Evolutionary conservation across 2,888 invertebrate genomes (phyloP), one percentile per base, ranked within the genome.

Genomic region (Spilarctia lutea): DNA sequence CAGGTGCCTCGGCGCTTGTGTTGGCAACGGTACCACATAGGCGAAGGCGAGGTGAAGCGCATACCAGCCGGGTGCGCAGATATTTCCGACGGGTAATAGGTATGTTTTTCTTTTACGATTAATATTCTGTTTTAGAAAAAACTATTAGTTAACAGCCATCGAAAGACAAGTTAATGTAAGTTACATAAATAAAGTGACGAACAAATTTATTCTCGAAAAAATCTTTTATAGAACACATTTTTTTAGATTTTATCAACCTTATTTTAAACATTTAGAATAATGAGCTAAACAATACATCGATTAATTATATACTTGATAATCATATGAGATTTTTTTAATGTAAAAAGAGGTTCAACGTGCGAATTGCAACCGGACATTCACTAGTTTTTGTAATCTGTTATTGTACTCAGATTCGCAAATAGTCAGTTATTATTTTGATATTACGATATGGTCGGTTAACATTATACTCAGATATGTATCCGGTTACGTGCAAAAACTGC

Each of bases 321-420:
- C 60, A 71, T 76, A 68, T 70, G 71, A 70, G 79, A 79, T 35
- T 80, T 83, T 75, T 83, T 75, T 78, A 65, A 63, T 16, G 20
- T 73, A 73, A 75, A 56, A 73, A 71, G 72, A 77, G 78, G 75
- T 81, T 83, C 82, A 81, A 81, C 76, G 81, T 83, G 82, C 82
- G 75, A 83, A 75, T 56, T 39, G 71, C 66, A 66, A 63, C 74
- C 79, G 83, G 79, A 73, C 75, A 77, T 73, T 80, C 73, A 45
- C 70, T 72, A 65, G 2, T 80, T 81, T 83, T 80, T 83, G 71
- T 79, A 76, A 65, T 71, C 30, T 65, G 69, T 75, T 69, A 77
- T 78, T 82, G 76, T 70, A 74, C 42, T 81, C 75, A 48, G 60
- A 39, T 24, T 68, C 33, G 60, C 60, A 42, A n/a, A 35, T n/a